Percentiles rank a stretch among this genome's conserved stretches.
Conservation (phyloP, 2,113 vertebrate genomes). For the Andinoacara biseriatus region DNA sequence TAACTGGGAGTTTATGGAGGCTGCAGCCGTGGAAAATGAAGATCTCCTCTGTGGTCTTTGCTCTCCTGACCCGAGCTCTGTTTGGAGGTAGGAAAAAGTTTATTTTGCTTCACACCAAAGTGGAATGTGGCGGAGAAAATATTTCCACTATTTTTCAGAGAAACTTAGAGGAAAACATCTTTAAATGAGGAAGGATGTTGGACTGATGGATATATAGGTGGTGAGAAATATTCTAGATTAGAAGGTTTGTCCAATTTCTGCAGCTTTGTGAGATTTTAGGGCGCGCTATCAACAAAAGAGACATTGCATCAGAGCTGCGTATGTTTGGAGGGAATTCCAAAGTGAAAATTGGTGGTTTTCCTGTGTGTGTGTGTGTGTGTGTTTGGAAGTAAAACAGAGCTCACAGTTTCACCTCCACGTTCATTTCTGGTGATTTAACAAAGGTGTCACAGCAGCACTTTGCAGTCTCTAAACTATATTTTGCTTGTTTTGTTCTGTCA, state of each 20-base stretch:
- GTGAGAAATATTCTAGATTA: not conserved
- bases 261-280: not conserved
- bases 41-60: constrained; percentile 74
- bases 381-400: constrained; percentile 13
- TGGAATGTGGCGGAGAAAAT: constrained; percentile 22
- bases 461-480: not conserved
- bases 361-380: not conserved
- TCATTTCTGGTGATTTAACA: not conserved
- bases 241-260: not conserved
- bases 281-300: not conserved
- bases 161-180: not conserved
- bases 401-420: not conserved
- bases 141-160: not conserved
- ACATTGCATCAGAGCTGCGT: not conserved
- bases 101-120: constrained; percentile 10
- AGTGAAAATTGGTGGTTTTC: constrained; percentile 30
- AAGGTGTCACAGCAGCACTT: not conserved
- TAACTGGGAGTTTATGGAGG: constrained; percentile 76
- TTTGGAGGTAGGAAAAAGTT: constrained; percentile 75
- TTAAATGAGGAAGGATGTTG: not conserved
- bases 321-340: constrained; percentile 9
- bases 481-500: not conserved
- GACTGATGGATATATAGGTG: not conserved
- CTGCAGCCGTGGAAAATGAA: constrained; percentile 80
- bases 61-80: constrained; percentile 75